Base-by-base conservation (phyloP, 2,797 vertebrate genomes). In the Pterois miles region DNA sequence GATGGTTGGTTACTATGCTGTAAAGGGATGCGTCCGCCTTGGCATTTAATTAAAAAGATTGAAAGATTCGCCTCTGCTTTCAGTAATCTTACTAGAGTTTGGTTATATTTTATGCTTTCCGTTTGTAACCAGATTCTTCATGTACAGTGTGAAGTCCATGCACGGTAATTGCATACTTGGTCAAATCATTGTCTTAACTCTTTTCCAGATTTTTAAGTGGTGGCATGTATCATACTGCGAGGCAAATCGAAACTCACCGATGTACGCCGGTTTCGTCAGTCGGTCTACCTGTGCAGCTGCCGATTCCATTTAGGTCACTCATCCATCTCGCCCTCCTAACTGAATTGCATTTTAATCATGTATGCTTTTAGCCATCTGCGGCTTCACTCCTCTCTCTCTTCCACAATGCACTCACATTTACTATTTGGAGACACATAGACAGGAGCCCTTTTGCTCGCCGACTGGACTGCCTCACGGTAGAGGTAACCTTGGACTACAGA, bases 271-370 rank as follows among this genome's bases (percentile, higher is more conserved):
- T 82, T 86, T 72, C 80, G 83, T 74, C 81, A 71, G 70, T 72
- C 63, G 50, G 64, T 82, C 77, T 90, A 92, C 84, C 91, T 93
- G 88, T 66, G 69, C 82, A 78, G 74, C 81, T 89, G 91, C 87
- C 80, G 29, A 66, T 87, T 91, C 85, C 65, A 65, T 85, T 93
- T 88, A 90, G 82, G 76, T 68, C 86, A 83, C 80, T 84, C 86
- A 93, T 93, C 86, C 78, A 84, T 93, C 85, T 93, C 78, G 40
- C 64, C 72, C 58, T 86, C 66, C 81, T 86, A 84, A 93, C 87
- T 88, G 83, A 92, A 93, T 91, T 92, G 88, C 82, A 78, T 89
- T 94, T 93, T 93, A 93, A 94, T 94, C 86, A 88, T 86, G 84
- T 83, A 74, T 86, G 83, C 92, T 88, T 93, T 94, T 82, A 91